These are phyloP conservation scores for Drosophila mojavensis DNA, from an alignment of 1,140 invertebrate genomes.

Conservation along the genomic window DNA sequence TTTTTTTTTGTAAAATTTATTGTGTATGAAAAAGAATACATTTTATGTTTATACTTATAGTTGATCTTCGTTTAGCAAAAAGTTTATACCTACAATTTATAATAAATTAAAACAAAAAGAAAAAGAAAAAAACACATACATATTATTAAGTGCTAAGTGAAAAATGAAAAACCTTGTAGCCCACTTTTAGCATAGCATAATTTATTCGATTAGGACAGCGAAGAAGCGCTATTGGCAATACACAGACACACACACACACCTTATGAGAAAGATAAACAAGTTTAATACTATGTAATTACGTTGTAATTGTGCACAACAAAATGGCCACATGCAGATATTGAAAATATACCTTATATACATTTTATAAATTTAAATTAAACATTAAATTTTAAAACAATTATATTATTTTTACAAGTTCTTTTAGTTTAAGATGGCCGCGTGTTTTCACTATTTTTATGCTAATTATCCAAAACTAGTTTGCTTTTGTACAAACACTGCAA, in stretches of 20 bases:
- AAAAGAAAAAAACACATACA: constrained; percentile 20
- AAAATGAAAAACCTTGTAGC: constrained; percentile 52
- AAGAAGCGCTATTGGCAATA: constrained; percentile 18
- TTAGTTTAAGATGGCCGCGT: constrained; percentile 22
- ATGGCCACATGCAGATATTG: neutral
- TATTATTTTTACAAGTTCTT: constrained; percentile 2
- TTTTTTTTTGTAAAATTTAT: constrained; percentile 32
- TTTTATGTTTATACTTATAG: constrained; percentile 68
- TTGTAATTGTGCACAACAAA: constrained; percentile 39
- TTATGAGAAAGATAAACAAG: neutral
- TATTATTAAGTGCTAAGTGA: constrained; percentile 55
- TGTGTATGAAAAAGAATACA: constrained; percentile 26
- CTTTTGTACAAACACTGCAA: constrained; percentile 4
- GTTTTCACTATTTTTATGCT: constrained; percentile 26
- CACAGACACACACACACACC: neutral
- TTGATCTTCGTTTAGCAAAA: constrained; percentile 77
- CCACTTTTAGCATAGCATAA: constrained; percentile 75
- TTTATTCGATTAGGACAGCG: constrained; percentile 62
- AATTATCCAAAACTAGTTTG: neutral
- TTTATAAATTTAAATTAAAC: constrained; percentile 14
- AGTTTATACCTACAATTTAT: constrained; percentile 40
- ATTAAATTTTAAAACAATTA: constrained; percentile 9
- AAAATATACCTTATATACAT: constrained; percentile 7
- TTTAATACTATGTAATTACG: constrained; percentile 36
- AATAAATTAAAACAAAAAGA: constrained; percentile 35